Evolutionary conservation across 2,888 invertebrate species (phyloP), one percentile per base, ranked within the genome.

Genomic region (Chaitophorus viminalis): DNA sequence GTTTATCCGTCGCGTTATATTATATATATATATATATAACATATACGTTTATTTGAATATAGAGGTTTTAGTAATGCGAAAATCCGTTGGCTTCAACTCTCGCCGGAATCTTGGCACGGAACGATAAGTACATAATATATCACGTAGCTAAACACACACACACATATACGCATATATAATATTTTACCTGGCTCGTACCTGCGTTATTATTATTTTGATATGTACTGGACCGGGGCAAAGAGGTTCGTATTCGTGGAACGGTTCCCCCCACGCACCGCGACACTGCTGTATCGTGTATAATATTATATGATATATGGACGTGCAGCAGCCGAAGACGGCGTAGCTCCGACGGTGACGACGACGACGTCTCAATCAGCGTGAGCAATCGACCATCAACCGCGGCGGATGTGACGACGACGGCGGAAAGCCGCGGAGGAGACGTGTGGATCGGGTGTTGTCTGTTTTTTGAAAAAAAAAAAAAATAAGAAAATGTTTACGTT

Each of bases 341-440:
- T n/a, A n/a, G n/a, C n/a, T n/a, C n/a, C n/a, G 21, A 11, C 29
- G 36, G 9, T 25, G 76, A 31, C 36, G 83, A 21, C 74, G 85
- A 72, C 39, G 86, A 87, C 86, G 79, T 87, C 86, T 87, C 86
- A 87, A 87, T 87, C 86, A 87, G 86, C 72, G 86, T 87, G 86
- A 87, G 86, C 86, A 87, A 87, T 87, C 74, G 78, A 87, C 86
- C 86, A 74, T 85, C 86, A 79, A 79, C 78, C 72, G 79, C 77
- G 70, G 72, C 70, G 25, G 54, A 25, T n/a, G 33, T 11, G 39
- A 39, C 36, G 36, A 39, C 72, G 39, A 18, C 75, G 52, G n/a
- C 25, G 76, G 46, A 77, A 77, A 46, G 46, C 76, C 76, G 75
- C 36, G 29, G 36, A 68, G 29, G 29, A 46, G 52, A 29, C 77